Conservation (phyloP, 2,797 vertebrate species). For the Scolopax rusticola region DNA sequence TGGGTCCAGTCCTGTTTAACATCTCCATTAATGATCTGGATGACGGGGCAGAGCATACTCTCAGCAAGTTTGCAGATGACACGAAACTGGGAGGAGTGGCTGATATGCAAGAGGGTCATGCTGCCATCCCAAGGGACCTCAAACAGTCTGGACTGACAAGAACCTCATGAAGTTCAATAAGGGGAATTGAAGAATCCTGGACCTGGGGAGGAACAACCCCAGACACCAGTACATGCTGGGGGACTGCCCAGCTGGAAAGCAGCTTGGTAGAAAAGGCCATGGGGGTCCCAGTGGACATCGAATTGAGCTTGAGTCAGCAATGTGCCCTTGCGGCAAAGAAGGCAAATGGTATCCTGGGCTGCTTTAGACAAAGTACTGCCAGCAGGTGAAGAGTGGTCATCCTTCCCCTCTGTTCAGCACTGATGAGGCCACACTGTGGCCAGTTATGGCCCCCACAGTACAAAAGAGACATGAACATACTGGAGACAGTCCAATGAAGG, state of each 20-base stretch:
- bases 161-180: neutral
- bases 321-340: neutral
- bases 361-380: neutral
- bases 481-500: neutral
- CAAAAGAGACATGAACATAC: neutral
- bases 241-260: neutral
- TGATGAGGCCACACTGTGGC: neutral
- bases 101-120: neutral
- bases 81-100: neutral
- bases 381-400: neutral
- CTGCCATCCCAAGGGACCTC: neutral
- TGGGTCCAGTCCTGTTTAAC: neutral
- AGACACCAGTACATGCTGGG: neutral
- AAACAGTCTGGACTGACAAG: neutral
- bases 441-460: neutral
- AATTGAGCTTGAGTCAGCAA: neutral
- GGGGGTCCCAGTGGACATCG: too few relatives aligned
- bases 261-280: neutral
- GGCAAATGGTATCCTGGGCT: neutral
- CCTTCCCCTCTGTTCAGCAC: neutral
- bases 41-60: neutral
- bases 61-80: neutral
- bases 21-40: neutral
- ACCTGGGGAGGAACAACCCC: neutral
- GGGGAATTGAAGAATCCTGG: neutral